Evolutionary conservation across 2,113 vertebrate genomes (phyloP).

Genomic region (Hyla sarda): DNA sequence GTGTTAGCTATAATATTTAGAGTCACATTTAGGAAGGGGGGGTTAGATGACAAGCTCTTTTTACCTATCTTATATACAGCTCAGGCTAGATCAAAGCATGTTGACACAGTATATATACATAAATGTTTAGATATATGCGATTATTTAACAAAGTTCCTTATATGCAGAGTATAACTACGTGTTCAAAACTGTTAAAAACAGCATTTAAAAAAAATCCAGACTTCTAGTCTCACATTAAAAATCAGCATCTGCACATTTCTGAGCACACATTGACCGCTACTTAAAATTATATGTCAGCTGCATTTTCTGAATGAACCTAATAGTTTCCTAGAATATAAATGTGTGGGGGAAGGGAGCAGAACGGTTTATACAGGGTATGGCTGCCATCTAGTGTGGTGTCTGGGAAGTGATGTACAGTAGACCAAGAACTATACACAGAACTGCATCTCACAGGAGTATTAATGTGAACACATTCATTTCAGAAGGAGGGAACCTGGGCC

Average conservation of each 20-base stretch:
- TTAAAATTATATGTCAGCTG: slow-evolving; percentile 13
- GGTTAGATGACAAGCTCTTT: neutral
- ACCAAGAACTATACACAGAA: neutral
- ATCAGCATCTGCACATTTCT: slow-evolving; percentile 17
- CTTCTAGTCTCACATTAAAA: slow-evolving; percentile 6
- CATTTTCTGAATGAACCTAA: slow-evolving; percentile 47
- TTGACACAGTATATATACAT: neutral
- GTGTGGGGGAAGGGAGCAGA: slow-evolving; percentile 22
- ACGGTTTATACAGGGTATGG: slow-evolving; percentile 21
- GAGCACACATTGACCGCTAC: neutral
- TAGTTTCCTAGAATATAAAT: slow-evolving; percentile 43
- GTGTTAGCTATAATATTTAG: neutral
- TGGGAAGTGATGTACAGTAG: slow-evolving; percentile 9
- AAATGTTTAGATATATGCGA: neutral
- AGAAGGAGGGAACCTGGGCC: neutral
- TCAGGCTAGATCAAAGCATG: neutral
- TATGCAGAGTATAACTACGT: neutral
- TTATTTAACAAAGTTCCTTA: slow-evolving; percentile 3
- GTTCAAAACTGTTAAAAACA: neutral
- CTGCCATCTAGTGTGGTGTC: slow-evolving; percentile 55
- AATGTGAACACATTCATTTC: slow-evolving; percentile 15
- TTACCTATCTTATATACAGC: neutral
- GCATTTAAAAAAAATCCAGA: neutral
- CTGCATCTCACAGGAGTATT: neutral
- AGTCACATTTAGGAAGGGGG: neutral